These are phyloP conservation scores for Amorpha juglandis DNA, from an alignment of 2,888 invertebrate species.

Conservation along the genomic window DNA sequence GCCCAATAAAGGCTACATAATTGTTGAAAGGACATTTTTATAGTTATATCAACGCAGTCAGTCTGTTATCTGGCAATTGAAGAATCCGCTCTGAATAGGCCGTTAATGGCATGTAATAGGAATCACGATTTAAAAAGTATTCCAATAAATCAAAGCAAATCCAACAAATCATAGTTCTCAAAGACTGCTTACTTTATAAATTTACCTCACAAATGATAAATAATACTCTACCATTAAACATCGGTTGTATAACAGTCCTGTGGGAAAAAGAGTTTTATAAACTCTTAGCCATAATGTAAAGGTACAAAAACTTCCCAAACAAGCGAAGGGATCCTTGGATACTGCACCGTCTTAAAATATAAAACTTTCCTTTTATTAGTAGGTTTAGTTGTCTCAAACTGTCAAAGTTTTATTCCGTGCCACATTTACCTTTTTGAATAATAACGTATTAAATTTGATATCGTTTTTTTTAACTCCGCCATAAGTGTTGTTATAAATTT, in stretches of 20 bases:
- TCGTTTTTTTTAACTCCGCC: too few relatives aligned
- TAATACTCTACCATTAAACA: neutral
- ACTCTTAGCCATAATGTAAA: neutral
- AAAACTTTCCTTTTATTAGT: slow-evolving; percentile 12
- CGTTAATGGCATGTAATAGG: too few relatives aligned
- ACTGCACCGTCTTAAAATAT: slow-evolving; percentile 5
- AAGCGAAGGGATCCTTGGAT: neutral
- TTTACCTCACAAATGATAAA: neutral
- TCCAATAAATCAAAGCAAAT: too few relatives aligned
- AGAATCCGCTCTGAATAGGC: too few relatives aligned
- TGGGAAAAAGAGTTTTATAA: slow-evolving; percentile 11
- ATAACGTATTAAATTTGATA: neutral
- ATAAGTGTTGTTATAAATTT: too few relatives aligned
- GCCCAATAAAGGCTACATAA: too few relatives aligned
- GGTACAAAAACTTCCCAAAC: slow-evolving; percentile 9
- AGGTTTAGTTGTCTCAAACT: neutral
- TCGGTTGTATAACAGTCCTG: neutral
- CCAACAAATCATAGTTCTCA: too few relatives aligned
- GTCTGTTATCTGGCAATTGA: too few relatives aligned
- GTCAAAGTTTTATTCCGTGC: neutral
- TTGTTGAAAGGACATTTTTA: too few relatives aligned
- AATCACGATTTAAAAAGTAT: too few relatives aligned
- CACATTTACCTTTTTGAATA: neutral
- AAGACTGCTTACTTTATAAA: too few relatives aligned
- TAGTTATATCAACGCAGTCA: too few relatives aligned